Conservation (phyloP, 2,797 vertebrate species). For the Sphaeramia orbicularis region DNA sequence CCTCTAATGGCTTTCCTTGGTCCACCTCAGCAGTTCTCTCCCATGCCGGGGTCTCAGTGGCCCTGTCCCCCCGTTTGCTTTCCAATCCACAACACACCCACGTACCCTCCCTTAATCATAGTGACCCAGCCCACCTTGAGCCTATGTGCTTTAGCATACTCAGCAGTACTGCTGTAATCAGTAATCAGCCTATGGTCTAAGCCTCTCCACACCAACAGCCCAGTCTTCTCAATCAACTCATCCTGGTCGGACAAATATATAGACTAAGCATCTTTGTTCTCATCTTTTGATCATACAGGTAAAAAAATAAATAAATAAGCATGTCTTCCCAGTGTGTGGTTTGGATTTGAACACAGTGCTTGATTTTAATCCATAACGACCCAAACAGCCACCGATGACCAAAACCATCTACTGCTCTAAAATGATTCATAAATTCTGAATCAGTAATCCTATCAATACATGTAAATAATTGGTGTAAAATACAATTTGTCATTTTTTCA, state of each 20-base stretch:
- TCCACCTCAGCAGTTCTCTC: slow-evolving; percentile 64
- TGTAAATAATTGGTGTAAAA: too few relatives aligned
- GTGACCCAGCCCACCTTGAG: slow-evolving; percentile 81
- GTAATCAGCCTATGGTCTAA: slow-evolving; percentile 83
- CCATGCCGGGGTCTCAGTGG: slow-evolving; percentile 58
- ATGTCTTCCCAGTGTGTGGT: too few relatives aligned
- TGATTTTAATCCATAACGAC: too few relatives aligned
- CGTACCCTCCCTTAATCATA: slow-evolving; percentile 66
- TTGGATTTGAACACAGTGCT: too few relatives aligned
- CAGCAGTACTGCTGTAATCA: slow-evolving; percentile 80
- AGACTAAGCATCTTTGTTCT: slow-evolving; percentile 25
- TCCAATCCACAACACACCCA: slow-evolving; percentile 52
- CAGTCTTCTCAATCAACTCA: slow-evolving; percentile 51
- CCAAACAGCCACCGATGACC: too few relatives aligned
- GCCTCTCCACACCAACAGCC: slow-evolving; percentile 50
- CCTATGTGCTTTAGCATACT: slow-evolving; percentile 75
- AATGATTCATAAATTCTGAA: too few relatives aligned
- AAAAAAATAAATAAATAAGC: not conserved
- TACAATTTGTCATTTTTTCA: too few relatives aligned
- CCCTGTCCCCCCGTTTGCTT: slow-evolving; percentile 48
- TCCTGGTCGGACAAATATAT: slow-evolving; percentile 39
- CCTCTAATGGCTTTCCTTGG: slow-evolving; percentile 34
- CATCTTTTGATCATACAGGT: slow-evolving; percentile 23
- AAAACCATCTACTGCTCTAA: too few relatives aligned
- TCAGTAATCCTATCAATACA: too few relatives aligned